phyloP scores from a whole-genome alignment of 2,113 vertebrate species.

The Halichoeres trimaculatus region DNA sequence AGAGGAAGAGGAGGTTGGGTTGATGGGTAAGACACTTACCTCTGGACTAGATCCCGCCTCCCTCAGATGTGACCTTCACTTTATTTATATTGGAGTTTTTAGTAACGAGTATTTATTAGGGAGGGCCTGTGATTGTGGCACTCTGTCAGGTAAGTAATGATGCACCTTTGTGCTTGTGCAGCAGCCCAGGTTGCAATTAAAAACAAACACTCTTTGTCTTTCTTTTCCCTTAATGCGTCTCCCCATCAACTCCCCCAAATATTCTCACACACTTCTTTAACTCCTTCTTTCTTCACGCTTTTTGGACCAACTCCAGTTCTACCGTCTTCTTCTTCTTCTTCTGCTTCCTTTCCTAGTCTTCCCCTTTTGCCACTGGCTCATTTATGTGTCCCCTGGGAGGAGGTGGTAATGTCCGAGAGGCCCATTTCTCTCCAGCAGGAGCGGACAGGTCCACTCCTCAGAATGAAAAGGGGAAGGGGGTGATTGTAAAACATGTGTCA shows the following conservation, averaged over 20 bases:
- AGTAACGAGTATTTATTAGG: constrained; percentile 76
- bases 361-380: constrained; percentile 67
- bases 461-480: constrained; percentile 77
- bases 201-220: constrained; percentile 70
- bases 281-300: constrained; percentile 34
- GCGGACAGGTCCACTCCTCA: constrained; percentile 79
- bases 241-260: constrained; percentile 40
- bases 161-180: constrained; percentile 74
- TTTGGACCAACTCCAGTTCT: constrained; percentile 58
- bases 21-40: constrained; percentile 70
- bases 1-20: constrained; percentile 54
- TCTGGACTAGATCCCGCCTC: constrained; percentile 70
- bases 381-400: constrained; percentile 79
- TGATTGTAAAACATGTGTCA: constrained; percentile 84
- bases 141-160: constrained; percentile 78
- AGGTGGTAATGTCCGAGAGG: constrained; percentile 81
- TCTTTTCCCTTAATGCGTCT: constrained; percentile 48
- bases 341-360: constrained; percentile 51
- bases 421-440: constrained; percentile 79
- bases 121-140: constrained; percentile 70
- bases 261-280: neutral
- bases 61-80: constrained; percentile 79
- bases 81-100: constrained; percentile 76
- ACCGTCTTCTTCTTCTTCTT: constrained; percentile 47
- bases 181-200: constrained; percentile 72